Evolutionary conservation across 2,797 vertebrate genomes (phyloP).

Genomic region (Myotis vivesi): DNA sequence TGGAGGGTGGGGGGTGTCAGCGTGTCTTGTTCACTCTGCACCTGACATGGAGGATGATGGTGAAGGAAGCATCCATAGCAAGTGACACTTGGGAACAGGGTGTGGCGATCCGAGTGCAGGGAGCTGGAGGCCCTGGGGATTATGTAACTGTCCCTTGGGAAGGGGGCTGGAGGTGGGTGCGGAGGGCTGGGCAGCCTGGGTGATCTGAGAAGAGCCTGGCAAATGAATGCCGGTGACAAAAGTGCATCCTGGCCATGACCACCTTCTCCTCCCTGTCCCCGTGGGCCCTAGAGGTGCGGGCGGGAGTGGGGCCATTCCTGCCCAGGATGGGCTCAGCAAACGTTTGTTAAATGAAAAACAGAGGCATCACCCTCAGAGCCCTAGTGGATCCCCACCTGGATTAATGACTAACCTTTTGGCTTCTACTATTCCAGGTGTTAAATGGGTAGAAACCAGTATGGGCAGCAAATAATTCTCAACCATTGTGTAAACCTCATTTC

Average conservation of each 20-base stretch:
- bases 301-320: not conserved
- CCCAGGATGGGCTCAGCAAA: not conserved
- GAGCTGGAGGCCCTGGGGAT: not conserved
- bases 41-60: not conserved
- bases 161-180: rapidly evolving
- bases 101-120: not conserved
- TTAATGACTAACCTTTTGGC: not conserved
- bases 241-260: not conserved
- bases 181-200: not conserved
- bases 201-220: not conserved
- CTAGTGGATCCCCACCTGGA: not conserved
- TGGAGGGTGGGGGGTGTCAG: not conserved
- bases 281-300: not conserved
- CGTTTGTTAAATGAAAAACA: not conserved
- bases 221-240: not conserved
- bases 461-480: not conserved
- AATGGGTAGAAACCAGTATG: not conserved
- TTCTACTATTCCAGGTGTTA: not conserved
- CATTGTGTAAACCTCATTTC: not conserved
- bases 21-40: not conserved
- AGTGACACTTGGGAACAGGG: not conserved
- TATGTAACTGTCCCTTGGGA: not conserved
- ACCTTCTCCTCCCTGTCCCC: not conserved
- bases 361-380: not conserved
- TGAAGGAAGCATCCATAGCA: not conserved